Conservation (phyloP, 2,113 vertebrate species). For the Tupaia tana region DNA sequence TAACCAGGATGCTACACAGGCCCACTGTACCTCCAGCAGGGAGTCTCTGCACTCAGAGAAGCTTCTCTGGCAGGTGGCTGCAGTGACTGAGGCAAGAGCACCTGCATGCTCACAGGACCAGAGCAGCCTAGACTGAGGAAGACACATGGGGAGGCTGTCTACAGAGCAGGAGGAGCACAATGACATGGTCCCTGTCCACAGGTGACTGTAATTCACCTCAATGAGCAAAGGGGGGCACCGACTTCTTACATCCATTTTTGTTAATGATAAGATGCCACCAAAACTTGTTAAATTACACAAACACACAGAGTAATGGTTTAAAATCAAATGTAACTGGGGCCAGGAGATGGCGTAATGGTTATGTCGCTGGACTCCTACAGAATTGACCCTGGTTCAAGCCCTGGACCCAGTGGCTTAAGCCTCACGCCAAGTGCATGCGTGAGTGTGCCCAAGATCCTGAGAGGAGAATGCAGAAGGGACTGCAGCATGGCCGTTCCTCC, state of each 20-base stretch:
- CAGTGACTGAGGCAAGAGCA: neutral
- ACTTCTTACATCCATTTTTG: neutral
- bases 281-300: neutral
- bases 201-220: neutral
- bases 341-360: too few species aligned
- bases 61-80: constrained; percentile 37
- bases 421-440: too few species aligned
- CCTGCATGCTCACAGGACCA: neutral
- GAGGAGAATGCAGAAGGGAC: too few species aligned
- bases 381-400: too few species aligned
- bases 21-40: neutral
- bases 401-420: too few species aligned
- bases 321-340: neutral
- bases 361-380: too few species aligned
- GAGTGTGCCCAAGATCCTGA: too few species aligned
- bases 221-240: neutral
- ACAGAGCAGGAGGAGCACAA: neutral
- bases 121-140: neutral
- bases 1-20: neutral
- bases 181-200: neutral
- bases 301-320: neutral
- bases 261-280: neutral
- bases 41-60: neutral
- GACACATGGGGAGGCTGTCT: neutral
- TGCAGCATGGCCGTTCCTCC: too few species aligned